These are phyloP conservation scores for Caranx ignobilis DNA, from an alignment of 2,113 vertebrate species.

Conservation along the genomic window DNA sequence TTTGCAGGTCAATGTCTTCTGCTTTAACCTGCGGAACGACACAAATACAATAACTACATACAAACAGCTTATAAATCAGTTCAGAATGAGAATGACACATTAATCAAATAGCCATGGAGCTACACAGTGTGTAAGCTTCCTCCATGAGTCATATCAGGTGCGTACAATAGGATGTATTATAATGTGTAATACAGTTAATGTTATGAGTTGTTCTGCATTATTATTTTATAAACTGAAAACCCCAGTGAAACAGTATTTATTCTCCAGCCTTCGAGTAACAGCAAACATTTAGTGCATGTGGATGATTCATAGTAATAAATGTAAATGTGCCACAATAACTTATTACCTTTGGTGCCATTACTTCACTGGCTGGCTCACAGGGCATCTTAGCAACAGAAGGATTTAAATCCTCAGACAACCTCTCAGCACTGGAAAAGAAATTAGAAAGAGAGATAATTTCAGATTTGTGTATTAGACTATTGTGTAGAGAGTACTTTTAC, in stretches of 20 bases:
- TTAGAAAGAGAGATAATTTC: neutral
- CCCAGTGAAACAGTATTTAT: neutral
- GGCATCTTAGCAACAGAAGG: constrained; percentile 47
- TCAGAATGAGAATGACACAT: neutral
- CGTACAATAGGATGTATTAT: neutral
- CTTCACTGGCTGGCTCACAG: constrained; percentile 65
- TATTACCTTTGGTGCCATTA: constrained; percentile 65
- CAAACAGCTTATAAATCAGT: neutral
- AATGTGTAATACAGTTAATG: neutral
- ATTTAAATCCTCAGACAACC: constrained; percentile 64
- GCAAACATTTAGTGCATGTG: neutral
- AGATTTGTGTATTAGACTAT: neutral
- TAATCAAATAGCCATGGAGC: neutral
- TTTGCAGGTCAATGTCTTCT: constrained; percentile 86
- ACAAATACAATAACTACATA: neutral
- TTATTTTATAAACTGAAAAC: no score
- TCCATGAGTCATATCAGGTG: neutral
- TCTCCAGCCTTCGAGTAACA: neutral
- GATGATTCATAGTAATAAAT: neutral
- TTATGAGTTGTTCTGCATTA: neutral
- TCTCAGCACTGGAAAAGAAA: constrained; percentile 72
- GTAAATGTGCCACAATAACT: neutral
- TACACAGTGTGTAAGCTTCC: neutral
- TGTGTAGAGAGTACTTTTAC: neutral
- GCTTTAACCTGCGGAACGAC: constrained; percentile 82